Base-by-base conservation (phyloP, 2,888 invertebrate genomes). In the Mimas tiliae region DNA sequence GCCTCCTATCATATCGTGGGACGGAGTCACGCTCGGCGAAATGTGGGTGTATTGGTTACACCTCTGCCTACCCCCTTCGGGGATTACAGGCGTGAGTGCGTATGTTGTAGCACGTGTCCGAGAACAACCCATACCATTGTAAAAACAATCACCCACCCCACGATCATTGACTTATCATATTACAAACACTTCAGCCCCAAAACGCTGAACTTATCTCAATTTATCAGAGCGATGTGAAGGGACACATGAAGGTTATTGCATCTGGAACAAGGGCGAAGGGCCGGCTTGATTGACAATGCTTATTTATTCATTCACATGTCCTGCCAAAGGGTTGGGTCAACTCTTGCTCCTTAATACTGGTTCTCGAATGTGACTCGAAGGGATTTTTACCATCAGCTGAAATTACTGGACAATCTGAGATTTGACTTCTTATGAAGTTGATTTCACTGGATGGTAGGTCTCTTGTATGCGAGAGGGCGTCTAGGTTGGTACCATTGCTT, bases 301-400 rank as follows among this genome's bases (percentile, higher is more conserved):
- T 87, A 89, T 82, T 88, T 89, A 90, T 90, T 89, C 87, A 89
- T 87, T 78, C 79, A 68, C 66, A 68, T 79, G 82, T 80, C 84
- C 81, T 83, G 80, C 70, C 67, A 72, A 85, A 85, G 84, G 85
- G 83, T 85, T 82, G 75, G 78, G 75, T 75, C 75, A 70, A 64
- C 66, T 27, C 65, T 66, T 33, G 21, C 27, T 47, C 62, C 65
- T 48, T 79, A 81, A 77, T 70, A 69, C 47, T 38, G 66, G 70
- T 74, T 71, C 65, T 72, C 75, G 75, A 74, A 62, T 50, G 11
- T 3, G 45, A 64, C n/a, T 66, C 53, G 55, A 53, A 50, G 33
- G 27, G n/a, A 38, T 12, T 33, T 65, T 48, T 12, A 55, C 27
- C 12, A 12, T 34, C 53, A 27, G 53, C 6, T 53, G 8, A 33